Percentiles rank a stretch among this genome's conserved stretches.
phyloP scores from a whole-genome alignment of 2,797 vertebrate species.

The Sebastes nivosus region DNA sequence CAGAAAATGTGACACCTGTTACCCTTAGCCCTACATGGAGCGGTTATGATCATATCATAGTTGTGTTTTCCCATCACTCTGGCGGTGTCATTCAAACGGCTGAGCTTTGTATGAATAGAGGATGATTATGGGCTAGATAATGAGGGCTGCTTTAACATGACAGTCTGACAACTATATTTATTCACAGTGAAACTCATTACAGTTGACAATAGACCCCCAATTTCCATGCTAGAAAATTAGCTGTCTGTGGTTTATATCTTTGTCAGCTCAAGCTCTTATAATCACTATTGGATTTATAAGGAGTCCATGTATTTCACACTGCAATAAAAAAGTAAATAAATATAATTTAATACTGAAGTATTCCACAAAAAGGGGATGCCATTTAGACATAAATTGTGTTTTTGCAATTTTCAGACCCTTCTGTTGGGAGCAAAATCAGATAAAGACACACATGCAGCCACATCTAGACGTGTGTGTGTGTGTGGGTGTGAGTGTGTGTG shows the following conservation, averaged over 20 bases:
- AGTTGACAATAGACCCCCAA: conserved; percentile 37
- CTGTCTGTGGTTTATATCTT: conserved; percentile 25
- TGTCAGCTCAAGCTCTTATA: conserved; percentile 5
- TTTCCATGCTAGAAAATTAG: conserved; percentile 1
- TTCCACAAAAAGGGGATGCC: neutral
- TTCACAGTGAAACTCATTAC: conserved; percentile 46
- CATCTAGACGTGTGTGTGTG: neutral
- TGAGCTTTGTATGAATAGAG: conserved; percentile 39
- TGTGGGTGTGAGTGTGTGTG: neutral
- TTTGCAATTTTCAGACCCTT: conserved; percentile 3
- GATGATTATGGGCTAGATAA: conserved; percentile 53
- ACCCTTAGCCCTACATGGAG: neutral
- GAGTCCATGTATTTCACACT: neutral
- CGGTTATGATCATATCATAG: neutral
- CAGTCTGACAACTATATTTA: conserved; percentile 40
- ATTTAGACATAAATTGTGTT: neutral
- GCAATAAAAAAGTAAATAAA: neutral
- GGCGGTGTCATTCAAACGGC: conserved; percentile 14
- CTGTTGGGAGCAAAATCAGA: conserved; percentile 10
- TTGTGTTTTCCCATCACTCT: conserved; percentile 27
- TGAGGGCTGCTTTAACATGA: conserved; percentile 33
- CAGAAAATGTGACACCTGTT: conserved; percentile 10
- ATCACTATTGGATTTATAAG: neutral
- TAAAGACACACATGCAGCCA: conserved; percentile 16
- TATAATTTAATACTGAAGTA: neutral